Evolutionary conservation across 2,113 vertebrate genomes (phyloP), one percentile per base, ranked within the genome.

Genomic region (Brachypodius melanocephalos): DNA sequence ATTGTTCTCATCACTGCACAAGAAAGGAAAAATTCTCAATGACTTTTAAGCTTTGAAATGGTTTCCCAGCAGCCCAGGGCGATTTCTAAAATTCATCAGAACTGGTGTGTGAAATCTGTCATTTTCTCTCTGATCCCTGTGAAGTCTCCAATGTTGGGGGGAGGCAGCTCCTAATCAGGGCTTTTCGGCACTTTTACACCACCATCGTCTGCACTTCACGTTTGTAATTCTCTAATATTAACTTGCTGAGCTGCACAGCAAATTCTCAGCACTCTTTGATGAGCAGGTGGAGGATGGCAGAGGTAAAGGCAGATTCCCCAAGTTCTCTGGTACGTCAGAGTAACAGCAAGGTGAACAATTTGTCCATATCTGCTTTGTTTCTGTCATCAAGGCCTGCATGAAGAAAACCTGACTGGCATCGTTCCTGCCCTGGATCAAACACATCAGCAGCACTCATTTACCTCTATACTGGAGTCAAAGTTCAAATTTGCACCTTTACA

Each of bases 71-170:
- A 90, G 93, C 85, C 85, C 83, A 72, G 69, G 82, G 88, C 72
- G 1, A 84, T 68, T 90, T 93, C 65, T 74, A 88, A 78, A 80
- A 86, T 94, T 92, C 54, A 84, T 93, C 82, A 86, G 58, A 90
- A 72, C 25, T 14, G n/a, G 34, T 86, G 63, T 88, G 57, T 93
- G 88, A 81, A 96, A 92, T 78, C 32, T 54, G 61, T 71, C 76
- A 17, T 88, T 89, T 91, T 86, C 57, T 18, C 45, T 90, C n/a
- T 42, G 32, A 84, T 92, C 58, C 85, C 26, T 75, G 40, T 46
- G 79, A 95, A 87, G 88, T 51, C 83, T 61, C 42, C 66, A 32
- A 5, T 81, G 34, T 8, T 63, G 82, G 1, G 12, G 32, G 24
- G 10, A 74, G 31, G 46, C 5, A 16, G 58, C 40, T 87, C 78